These are phyloP conservation scores for Cossypha heuglini DNA, from an alignment of 2,797 vertebrate species.

Conservation along the genomic window DNA sequence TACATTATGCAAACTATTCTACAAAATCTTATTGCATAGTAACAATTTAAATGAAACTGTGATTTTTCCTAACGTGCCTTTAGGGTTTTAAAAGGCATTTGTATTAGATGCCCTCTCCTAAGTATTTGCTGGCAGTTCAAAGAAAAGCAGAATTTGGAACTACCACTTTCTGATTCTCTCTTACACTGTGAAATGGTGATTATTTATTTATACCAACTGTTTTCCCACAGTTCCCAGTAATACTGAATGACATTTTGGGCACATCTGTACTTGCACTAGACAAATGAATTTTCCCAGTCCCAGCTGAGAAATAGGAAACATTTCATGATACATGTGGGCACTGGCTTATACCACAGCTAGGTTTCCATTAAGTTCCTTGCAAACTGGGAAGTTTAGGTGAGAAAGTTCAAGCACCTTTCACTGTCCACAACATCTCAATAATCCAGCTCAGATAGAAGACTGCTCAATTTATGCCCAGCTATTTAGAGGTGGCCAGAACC, in stretches of 20 bases:
- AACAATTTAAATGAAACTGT: background rate
- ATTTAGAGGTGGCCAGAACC: background rate
- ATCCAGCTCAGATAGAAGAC: background rate
- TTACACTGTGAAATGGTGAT: background rate
- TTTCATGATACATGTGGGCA: background rate
- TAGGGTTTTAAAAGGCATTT: background rate
- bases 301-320: background rate
- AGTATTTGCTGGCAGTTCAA: background rate
- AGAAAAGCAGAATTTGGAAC: conserved; percentile 1
- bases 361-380: background rate
- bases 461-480: background rate
- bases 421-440: accelerated
- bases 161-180: background rate
- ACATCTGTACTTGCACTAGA: conserved; percentile 6
- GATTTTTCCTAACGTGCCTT: background rate
- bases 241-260: conserved; percentile 39
- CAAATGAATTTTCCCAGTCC: background rate
- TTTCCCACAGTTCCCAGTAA: conserved; percentile 4
- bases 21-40: background rate
- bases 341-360: background rate
- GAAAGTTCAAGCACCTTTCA: background rate
- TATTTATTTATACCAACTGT: conserved; percentile 40
- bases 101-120: background rate
- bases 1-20: background rate
- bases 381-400: background rate